Percentiles rank a stretch among this genome's conserved stretches.
phyloP scores from a whole-genome alignment of 2,113 vertebrate genomes.

The Typhlomys cinereus region DNA sequence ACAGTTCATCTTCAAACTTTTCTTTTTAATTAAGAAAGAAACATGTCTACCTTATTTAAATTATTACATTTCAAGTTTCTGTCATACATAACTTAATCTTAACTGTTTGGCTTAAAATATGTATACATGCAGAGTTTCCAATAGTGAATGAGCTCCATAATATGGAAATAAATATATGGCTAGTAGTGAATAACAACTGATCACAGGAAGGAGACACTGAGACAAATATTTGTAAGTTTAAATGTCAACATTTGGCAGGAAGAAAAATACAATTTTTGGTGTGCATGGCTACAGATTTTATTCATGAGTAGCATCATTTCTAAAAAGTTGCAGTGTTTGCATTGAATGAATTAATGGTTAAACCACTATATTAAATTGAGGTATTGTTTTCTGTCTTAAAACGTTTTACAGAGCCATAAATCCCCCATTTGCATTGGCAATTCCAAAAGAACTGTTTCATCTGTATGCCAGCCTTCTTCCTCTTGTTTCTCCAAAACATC shows the following conservation, averaged over 20 bases:
- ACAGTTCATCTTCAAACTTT: neutral
- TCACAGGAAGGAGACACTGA: neutral
- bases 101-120: neutral
- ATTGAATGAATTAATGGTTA: slow-evolving; percentile 63
- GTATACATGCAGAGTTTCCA: neutral
- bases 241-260: slow-evolving; percentile 38
- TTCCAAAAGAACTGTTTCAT: slow-evolving; percentile 18
- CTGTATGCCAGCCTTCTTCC: slow-evolving; percentile 31
- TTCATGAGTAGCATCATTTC: slow-evolving; percentile 45
- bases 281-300: neutral
- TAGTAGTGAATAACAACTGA: neutral
- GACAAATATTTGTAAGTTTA: slow-evolving; percentile 21
- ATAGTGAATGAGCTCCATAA: too few relatives aligned
- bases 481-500: slow-evolving; percentile 39
- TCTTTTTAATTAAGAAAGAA: slow-evolving; percentile 2
- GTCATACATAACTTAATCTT: neutral
- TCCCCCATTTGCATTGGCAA: slow-evolving; percentile 8
- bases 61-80: slow-evolving; percentile 12
- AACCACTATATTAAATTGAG: slow-evolving; percentile 59
- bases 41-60: slow-evolving; percentile 32
- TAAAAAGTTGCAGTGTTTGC: slow-evolving; percentile 61
- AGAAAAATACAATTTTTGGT: slow-evolving; percentile 32
- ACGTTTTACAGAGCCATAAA: slow-evolving; percentile 9
- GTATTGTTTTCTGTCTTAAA: slow-evolving; percentile 56
- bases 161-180: neutral